Base-by-base conservation (phyloP, 1,140 invertebrate genomes). In the Pseudomyrmex flavicornis region DNA sequence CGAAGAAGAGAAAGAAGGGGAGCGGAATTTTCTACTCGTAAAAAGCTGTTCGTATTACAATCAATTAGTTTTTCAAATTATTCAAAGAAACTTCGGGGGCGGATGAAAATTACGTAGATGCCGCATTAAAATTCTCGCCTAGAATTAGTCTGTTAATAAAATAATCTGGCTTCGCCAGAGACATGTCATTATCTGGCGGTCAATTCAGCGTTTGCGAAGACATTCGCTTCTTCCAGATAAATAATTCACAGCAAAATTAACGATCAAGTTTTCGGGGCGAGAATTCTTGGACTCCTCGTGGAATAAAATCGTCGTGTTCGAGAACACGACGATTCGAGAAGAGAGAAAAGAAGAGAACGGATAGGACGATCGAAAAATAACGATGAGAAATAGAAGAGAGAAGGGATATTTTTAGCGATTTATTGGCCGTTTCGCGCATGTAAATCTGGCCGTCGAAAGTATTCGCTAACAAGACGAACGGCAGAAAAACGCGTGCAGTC, bases 381-480 rank as follows among this genome's bases (percentile, higher is more conserved):
- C 50, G 26, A 61, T 17, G 63, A 82, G 61, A 75, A 83, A 83
- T 83, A 69, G 83, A 82, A 72, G 62, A 63, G 48, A 72, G 62
- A 63, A 35, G 65, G 80, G 79, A 86, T 89, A 89, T 89, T 89
- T 88, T 74, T 59, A n/a, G 62, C 82, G 87, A 88, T 89, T 89
- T 89, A 89, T 89, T 86, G 88, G 85, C 76, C 84, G 80, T 88
- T 89, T 76, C 56, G 84, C 52, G 56, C 83, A 84, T 88, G 88
- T 88, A 89, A 88, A 89, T 89, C 70, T 68, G 35, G 61, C 54
- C 72, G 63, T 13, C 63, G 48, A 80, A 50, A 63, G 62, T 72
- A 84, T 74, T 86, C 84, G 59, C 80, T 22, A 77, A 86, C 83
- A 89, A 80, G 62, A 59, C 56, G 62, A 70, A 61, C 58, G 62